Evolutionary conservation across 2,888 invertebrate genomes (phyloP), one percentile per base, ranked within the genome.

Genomic region (Sesamia inferens): DNA sequence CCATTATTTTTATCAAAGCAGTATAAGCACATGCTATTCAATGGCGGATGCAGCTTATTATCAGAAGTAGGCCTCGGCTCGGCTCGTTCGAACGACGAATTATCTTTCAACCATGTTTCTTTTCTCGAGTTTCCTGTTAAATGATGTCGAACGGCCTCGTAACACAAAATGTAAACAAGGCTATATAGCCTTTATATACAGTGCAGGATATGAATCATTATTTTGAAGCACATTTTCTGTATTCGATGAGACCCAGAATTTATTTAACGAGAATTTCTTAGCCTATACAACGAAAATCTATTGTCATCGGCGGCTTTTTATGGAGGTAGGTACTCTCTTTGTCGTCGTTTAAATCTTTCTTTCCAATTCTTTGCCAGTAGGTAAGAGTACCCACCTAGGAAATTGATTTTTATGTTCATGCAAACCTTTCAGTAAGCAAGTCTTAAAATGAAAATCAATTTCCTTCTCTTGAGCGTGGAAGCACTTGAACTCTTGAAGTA

Each of bases 1-100:
- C 88, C 90, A 91, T 92, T 92, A 91, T 88, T 92, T 90, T 88
- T 87, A 85, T 87, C 88, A 86, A 86, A 87, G 87, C 82, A 80
- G 55, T 78, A 79, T 85, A 84, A 83, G 79, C 77, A 81, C 82
- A 87, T 78, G 85, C 79, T 81, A 81, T 82, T 86, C 83, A 79
- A 86, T 85, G 79, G 82, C 80, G 76, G 79, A 82, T 85, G 79
- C 86, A 84, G 84, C 83, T 83, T 87, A 89, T 86, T 86, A 85
- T 87, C 74, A 80, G 67, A 71, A 78, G 81, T 69, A 78, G 72
- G 78, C 74, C 71, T 77, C 74, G 77, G 71, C 68, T 74, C 68
- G 78, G 62, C 81, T 78, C 71, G 64, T 61, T 62, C 74, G 68
- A 79, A 81, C 65, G 69, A 67, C 63, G 73, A 78, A 78, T 81